Evolutionary conservation across 2,797 vertebrate species (phyloP).

Genomic region (Arnoldichthys spilopterus): DNA sequence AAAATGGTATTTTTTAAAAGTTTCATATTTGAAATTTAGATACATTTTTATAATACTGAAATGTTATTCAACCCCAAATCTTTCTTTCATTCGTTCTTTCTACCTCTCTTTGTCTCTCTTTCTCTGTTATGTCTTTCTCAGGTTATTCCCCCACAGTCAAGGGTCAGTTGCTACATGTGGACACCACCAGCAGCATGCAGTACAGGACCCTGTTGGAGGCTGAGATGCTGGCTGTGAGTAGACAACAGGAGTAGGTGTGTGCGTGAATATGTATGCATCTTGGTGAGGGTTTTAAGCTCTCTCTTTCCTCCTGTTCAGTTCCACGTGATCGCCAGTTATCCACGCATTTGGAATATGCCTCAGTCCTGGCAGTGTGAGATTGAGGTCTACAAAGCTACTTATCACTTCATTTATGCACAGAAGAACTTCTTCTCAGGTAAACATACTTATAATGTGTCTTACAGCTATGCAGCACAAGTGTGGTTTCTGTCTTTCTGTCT

Average conservation of each 20-base stretch:
- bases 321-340: conserved; percentile 94
- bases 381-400: conserved; percentile 98
- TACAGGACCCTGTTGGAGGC: conserved; percentile 96
- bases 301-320: conserved; percentile 77
- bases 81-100: background rate
- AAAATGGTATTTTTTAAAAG: conserved; percentile 82
- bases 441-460: background rate
- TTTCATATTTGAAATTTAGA: background rate
- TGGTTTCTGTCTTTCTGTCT: background rate
- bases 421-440: conserved; percentile 98
- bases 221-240: conserved; percentile 97
- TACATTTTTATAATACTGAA: too few species aligned
- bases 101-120: background rate
- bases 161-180: conserved; percentile 95
- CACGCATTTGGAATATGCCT: conserved; percentile 96
- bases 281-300: background rate
- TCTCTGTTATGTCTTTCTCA: conserved; percentile 54
- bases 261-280: background rate
- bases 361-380: conserved; percentile 98
- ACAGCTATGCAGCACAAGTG: background rate
- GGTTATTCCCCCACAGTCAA: conserved; percentile 96
- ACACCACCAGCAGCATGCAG: conserved; percentile 98
- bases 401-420: conserved; percentile 98
- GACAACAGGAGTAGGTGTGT: background rate
- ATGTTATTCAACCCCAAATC: too few species aligned